Percentiles rank a stretch among this genome's conserved stretches.
phyloP scores from a whole-genome alignment of 2,888 invertebrate species.

The Ophion costatus region DNA sequence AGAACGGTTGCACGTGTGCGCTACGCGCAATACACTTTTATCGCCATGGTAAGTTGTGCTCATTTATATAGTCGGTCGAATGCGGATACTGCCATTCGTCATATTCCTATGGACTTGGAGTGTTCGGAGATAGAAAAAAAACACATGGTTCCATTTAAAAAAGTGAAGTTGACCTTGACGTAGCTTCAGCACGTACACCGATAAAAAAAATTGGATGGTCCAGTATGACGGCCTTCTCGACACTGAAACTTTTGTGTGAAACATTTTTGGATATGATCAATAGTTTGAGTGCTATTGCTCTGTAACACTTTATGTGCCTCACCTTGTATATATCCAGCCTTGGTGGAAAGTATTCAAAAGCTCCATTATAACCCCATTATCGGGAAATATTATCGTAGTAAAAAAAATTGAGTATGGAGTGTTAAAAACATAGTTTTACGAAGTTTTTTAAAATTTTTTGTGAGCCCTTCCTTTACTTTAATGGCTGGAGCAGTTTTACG shows the following conservation, averaged over 20 bases:
- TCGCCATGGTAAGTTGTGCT: background rate
- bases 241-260: too few relatives aligned
- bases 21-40: background rate
- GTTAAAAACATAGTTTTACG: background rate
- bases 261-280: too few relatives aligned
- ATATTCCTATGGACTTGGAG: background rate
- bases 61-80: background rate
- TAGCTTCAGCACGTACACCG: too few relatives aligned
- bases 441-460: background rate
- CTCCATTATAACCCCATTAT: background rate
- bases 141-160: too few relatives aligned
- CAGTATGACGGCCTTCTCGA: too few relatives aligned
- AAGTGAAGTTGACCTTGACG: too few relatives aligned
- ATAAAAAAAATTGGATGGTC: too few relatives aligned
- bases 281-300: too few relatives aligned
- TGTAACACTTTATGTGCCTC: too few relatives aligned
- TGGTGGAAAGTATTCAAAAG: background rate
- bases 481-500: background rate
- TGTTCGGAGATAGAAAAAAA: too few relatives aligned
- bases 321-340: background rate
- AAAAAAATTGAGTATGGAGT: background rate
- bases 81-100: background rate
- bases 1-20: background rate
- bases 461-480: background rate
- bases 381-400: background rate